Base-by-base conservation (phyloP, 2,888 invertebrate genomes). In the Heliconius ethilla region DNA sequence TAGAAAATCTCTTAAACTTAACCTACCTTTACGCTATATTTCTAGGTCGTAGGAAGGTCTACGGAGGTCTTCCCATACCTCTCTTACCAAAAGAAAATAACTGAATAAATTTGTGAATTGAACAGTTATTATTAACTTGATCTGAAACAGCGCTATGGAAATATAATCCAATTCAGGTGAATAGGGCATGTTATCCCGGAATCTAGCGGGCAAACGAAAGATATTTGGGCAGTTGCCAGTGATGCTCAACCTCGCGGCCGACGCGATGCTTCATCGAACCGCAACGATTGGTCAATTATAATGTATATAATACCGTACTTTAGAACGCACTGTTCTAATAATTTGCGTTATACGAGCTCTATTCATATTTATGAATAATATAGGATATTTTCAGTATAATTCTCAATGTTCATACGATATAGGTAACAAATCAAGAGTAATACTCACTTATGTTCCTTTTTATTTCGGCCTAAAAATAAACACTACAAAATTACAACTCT, bases 101-200 rank as follows among this genome's bases (percentile, higher is more conserved):
- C 33, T n/a, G 33, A 33, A 11, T 55, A n/a, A 55, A 37, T 27
- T 15, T 45, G 27, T 65, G 11, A 27, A 25, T 27, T 74, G 45
- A 65, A 27, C 18, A 74, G 29, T 63, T 74, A 45, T 22, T 27
- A 65, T 40, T 63, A 74, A 27, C 69, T 78, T 80, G 67, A 78
- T 78, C 55, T 75, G 70, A 74, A 79, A 69, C 78, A 76, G 75
- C 76, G 75, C 78, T 77, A 84, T 83, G 81, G 87, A 89, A 89
- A 89, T 86, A 85, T 90, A 89, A 89, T 87, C 88, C 89, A 86
- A 90, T 91, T 89, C 91, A 92, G 92, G 92, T 93, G 92, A 92
- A 92, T 89, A 91, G 90, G 88, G 89, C 90, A 87, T 90, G 88
- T 91, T 91, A 92, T 92, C 90, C 89, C 89, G 86, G 87, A 87